Evolutionary conservation across 2,113 vertebrate genomes (phyloP), one percentile per base, ranked within the genome.

Genomic region (Rattus rattus): DNA sequence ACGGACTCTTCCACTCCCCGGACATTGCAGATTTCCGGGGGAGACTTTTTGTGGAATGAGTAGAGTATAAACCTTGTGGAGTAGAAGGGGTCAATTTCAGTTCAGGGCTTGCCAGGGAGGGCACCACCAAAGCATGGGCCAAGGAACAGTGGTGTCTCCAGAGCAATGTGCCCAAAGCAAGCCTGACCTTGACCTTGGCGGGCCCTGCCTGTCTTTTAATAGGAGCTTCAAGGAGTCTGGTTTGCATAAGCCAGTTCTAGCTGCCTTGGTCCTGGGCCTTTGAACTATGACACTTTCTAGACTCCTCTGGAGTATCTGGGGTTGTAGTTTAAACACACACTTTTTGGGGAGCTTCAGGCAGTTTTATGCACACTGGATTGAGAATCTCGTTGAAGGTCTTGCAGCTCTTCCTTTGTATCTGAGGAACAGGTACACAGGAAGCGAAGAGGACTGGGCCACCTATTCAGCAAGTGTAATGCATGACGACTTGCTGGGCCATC

Each of bases 41-140:
- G 30, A n/a, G n/a, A n/a, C n/a, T 10, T 43, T 91, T 92, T 94
- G 85, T 77, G 89, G 79, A 95, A 72, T 80, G 84, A 92, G n/a
- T 39, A 7, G 22, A 56, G 17, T 5, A 22, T 30, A 86, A 86
- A 67, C 86, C 22, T 61, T 70, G 54, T 59, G 80, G 80, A 65
- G 67, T 59, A 76, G 91, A 85, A 26, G 61, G 61, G 94, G 17
- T 47, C 56, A 1, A 30, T 95, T 92, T 91, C 24, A 75, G 26
- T 69, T 88, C 39, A 43, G 30, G 36, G 39, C 93, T 49, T 49
- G 4, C 39, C 19, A 11, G 59, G 19, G 49, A 89, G 47, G 49
- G 49, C 61, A 54, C 43, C 3, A 61, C 43, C 39, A 63, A 80
- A 83, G 22, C 36, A 36, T 14, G 56, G 17, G 26, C 7, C 43